These are phyloP conservation scores for Brachionus angularis DNA, from an alignment of 1,140 invertebrate genomes.

Conservation along the genomic window DNA sequence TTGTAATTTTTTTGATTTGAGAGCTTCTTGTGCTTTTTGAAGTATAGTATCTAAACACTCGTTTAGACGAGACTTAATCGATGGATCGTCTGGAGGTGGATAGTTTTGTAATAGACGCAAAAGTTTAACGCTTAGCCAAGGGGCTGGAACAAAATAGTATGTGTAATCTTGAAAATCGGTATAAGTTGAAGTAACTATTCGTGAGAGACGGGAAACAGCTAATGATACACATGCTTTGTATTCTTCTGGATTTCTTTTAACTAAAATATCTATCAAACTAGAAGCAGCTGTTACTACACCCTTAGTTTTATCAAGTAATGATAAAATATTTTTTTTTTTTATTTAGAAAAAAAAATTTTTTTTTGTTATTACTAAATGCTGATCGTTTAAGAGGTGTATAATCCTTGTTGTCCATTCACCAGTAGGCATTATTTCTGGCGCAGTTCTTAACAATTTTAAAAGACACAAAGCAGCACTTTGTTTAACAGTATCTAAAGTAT, in stretches of 20 bases:
- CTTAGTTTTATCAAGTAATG: too few relatives aligned
- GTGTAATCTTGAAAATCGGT: constrained; percentile 99
- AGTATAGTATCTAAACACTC: constrained; percentile 99
- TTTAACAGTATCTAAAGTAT: constrained; percentile 99
- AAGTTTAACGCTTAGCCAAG: constrained; percentile 97
- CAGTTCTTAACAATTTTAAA: constrained; percentile 81
- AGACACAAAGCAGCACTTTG: constrained; percentile 96
- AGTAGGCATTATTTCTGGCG: constrained; percentile 84
- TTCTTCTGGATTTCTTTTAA: constrained; percentile 97
- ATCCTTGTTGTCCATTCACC: constrained; percentile 91
- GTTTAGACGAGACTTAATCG: constrained; percentile 84
- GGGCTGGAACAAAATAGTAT: constrained; percentile 99
- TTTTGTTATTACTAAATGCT: constrained; percentile 89
- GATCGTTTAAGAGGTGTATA: constrained; percentile 96
- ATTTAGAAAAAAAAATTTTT: too few relatives aligned
- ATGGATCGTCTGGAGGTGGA: constrained; percentile 91
- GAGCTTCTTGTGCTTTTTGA: constrained; percentile 98
- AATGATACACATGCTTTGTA: constrained; percentile 98
- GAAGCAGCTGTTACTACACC: constrained; percentile 97
- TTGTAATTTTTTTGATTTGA: constrained; percentile 99
- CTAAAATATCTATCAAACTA: constrained; percentile 93
- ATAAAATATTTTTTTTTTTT: constrained; percentile 11
- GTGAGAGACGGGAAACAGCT: constrained; percentile 88
- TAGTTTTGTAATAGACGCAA: constrained; percentile 94
- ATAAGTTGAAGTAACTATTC: constrained; percentile 95